A percentile compares a stretch with the other conserved stretches of the same genome.
These are phyloP conservation scores for Tachypleus tridentatus DNA, from an alignment of 1,140 invertebrate species.

Conservation along the genomic window DNA sequence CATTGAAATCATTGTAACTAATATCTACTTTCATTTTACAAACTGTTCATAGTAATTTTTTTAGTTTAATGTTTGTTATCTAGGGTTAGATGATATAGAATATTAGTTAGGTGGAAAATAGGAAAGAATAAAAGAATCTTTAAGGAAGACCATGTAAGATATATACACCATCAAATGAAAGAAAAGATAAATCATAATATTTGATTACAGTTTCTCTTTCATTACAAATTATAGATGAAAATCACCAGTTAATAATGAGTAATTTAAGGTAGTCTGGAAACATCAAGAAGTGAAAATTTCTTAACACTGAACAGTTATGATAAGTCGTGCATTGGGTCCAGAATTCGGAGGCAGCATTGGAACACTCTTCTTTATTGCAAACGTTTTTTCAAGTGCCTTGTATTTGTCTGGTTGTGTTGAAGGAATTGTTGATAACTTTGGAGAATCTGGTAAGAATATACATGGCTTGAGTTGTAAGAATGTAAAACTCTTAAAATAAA, in stretches of 20 bases:
- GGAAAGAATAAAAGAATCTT: too few relatives aligned
- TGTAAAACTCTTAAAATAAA: constrained; percentile 7
- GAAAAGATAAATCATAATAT: too few relatives aligned
- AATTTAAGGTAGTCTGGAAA: not conserved
- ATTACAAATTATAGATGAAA: not conserved
- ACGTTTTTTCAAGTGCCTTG: constrained; percentile 86
- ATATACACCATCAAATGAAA: too few relatives aligned
- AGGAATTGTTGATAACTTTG: constrained; percentile 91
- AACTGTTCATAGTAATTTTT: too few relatives aligned
- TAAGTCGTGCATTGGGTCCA: constrained; percentile 86
- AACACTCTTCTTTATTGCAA: constrained; percentile 90
- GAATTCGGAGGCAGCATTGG: constrained; percentile 92
- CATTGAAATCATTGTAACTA: too few relatives aligned
- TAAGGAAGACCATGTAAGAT: too few relatives aligned
- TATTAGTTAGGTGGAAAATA: too few relatives aligned
- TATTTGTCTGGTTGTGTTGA: constrained; percentile 93
- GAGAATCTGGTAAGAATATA: constrained; percentile 51
- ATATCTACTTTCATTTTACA: too few relatives aligned
- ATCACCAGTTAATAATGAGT: not conserved
- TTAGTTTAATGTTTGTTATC: too few relatives aligned
- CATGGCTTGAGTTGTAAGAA: not conserved
- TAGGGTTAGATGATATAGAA: too few relatives aligned
- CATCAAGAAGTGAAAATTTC: constrained; percentile 12
- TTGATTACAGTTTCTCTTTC: not conserved
- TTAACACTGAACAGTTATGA: constrained; percentile 53